Base-by-base conservation (phyloP, 2,888 invertebrate species). In the Nomada flava region DNA sequence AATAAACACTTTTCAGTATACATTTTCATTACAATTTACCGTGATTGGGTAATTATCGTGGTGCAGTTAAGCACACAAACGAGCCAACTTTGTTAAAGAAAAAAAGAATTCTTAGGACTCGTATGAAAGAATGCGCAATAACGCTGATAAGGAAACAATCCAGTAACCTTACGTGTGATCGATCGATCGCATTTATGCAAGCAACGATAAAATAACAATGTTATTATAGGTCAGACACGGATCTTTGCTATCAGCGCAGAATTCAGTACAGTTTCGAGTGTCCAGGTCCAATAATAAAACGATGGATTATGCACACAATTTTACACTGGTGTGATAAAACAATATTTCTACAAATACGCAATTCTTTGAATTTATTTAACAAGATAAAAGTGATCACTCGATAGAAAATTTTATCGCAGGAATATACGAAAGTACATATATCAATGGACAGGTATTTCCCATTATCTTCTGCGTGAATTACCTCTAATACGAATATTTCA, bases 101-200 rank as follows among this genome's bases (percentile, higher is more conserved):
- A 15, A 76, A 44, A 52, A 36, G 7, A 59, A 15, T 59, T 44
- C 23, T 50, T 42, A 7, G 4, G 5, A 53, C 60, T 76, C 42
- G 7, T 26, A 42, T 10, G 50, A 42, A 29, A 42, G 73, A 77
- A 73, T 42, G 62, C 55, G 55, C 62, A 62, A 44, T 73, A 72
- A 55, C 5, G 50, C 15, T 53, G 71, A 71, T 62, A 78, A 71
- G 26, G 23, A 67, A 63, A 63, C 71, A 65, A 80, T 80, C 2
- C 4, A 64, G 52, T 36, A 36, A 7, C 36, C 36, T 7, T 36
- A 36, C 36, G 36, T 72, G 52, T 20, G 20, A 26, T 15, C 9
- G 20, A 80, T 71, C 53, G 23, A 63, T 67, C 13, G 26, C 11
- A 52, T 11, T 11, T 11, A 11, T 20, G 60, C 10, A 20, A n/a